Evolutionary conservation across 2,113 vertebrate species (phyloP).

Genomic region (Catharus bicknelli): DNA sequence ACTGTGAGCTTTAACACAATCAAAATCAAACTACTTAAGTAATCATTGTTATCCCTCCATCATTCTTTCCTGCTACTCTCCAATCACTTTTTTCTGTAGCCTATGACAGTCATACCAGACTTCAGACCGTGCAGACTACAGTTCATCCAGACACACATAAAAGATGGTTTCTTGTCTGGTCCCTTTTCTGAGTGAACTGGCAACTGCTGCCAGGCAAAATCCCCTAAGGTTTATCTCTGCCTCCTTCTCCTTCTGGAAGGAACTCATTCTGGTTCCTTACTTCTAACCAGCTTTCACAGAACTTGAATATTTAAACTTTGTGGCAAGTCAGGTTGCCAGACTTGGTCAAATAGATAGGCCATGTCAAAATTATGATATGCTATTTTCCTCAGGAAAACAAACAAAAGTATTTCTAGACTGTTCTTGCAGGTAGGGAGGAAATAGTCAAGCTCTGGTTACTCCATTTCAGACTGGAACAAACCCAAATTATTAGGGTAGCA

Average conservation of each 20-base stretch:
- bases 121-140: rapidly evolving
- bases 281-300: not conserved
- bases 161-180: not conserved
- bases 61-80: not conserved
- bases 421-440: not conserved
- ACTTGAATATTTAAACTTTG: not conserved
- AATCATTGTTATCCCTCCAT: not conserved
- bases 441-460: not conserved
- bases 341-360: not conserved
- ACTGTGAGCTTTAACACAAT: not conserved
- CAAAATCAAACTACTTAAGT: not conserved
- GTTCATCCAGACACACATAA: not conserved
- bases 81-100: not conserved
- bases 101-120: not conserved
- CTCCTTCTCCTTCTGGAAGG: not conserved
- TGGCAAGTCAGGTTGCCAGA: not conserved
- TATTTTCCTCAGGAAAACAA: not conserved
- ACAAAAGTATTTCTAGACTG: not conserved
- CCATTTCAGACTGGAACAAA: not conserved
- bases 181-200: not conserved
- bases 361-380: not conserved
- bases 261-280: not conserved
- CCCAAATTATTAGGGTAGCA: not conserved
- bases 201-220: not conserved
- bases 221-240: not conserved